Conservation (phyloP, 2,888 invertebrate genomes). For the Trissolcus brochymenae region DNA sequence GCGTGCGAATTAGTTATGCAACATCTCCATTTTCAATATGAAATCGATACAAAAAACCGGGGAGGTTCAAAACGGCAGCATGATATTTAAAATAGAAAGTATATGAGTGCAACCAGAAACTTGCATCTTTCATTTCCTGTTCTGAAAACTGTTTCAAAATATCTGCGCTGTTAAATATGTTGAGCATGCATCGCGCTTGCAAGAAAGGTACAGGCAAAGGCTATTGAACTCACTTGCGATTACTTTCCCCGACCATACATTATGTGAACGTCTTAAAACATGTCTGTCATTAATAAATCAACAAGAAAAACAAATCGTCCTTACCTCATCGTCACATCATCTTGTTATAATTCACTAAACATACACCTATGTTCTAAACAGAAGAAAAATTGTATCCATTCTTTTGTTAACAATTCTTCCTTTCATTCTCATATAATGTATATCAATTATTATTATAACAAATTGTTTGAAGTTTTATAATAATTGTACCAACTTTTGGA, state of each 20-base stretch:
- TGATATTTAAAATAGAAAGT: conserved; percentile 76
- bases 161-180: conserved; percentile 40
- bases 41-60: conserved; percentile 24
- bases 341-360: too few relatives aligned
- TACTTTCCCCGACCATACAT: conserved; percentile 61
- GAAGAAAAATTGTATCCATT: too few relatives aligned
- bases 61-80: conserved; percentile 52
- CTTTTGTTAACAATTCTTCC: too few relatives aligned
- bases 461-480: too few relatives aligned
- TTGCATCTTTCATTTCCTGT: conserved; percentile 53
- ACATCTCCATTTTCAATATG: conserved; percentile 16
- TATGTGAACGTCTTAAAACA: conserved; percentile 46
- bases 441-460: too few relatives aligned
- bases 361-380: too few relatives aligned
- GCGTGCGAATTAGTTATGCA: conserved; percentile 70
- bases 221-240: conserved; percentile 60
- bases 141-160: conserved; percentile 46
- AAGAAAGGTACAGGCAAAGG: conserved; percentile 58
- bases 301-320: too few relatives aligned
- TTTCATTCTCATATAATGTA: too few relatives aligned
- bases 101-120: conserved; percentile 59
- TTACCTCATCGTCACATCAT: too few relatives aligned
- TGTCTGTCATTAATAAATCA: conserved; percentile 22
- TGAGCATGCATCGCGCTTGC: conserved; percentile 13
- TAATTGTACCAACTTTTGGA: too few relatives aligned